These are phyloP conservation scores for Drosophila pectinifera DNA, from an alignment of 1,140 invertebrate species.

Conservation along the genomic window DNA sequence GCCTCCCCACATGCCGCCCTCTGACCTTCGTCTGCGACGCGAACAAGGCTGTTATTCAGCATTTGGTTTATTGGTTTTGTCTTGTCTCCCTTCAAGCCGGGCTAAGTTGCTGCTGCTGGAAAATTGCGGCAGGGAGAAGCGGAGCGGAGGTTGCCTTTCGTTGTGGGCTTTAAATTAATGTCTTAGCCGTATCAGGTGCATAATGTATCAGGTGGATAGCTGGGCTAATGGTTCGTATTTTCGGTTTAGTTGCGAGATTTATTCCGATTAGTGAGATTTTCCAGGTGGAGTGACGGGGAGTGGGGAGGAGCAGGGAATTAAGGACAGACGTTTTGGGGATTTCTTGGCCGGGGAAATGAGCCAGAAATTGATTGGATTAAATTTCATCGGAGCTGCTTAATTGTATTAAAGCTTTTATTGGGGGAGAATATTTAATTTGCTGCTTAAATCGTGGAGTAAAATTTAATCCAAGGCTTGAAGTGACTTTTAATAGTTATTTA, in stretches of 20 bases:
- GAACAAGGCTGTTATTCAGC: slow-evolving; percentile 44
- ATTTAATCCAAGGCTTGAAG: no score
- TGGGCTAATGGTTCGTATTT: slow-evolving; percentile 41
- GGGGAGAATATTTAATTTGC: neutral
- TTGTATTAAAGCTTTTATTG: neutral
- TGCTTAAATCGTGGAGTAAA: neutral
- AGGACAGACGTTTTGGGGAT: neutral
- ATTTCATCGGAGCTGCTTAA: neutral
- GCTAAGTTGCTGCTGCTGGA: slow-evolving; percentile 1
- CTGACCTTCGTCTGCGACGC: slow-evolving; percentile 26
- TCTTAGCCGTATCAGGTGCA: slow-evolving; percentile 39
- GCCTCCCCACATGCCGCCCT: neutral
- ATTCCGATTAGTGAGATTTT: slow-evolving; percentile 44
- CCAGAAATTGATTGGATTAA: slow-evolving; percentile 30
- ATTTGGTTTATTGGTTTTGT: slow-evolving; percentile 64
- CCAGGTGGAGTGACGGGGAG: neutral
- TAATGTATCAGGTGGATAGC: slow-evolving; percentile 46
- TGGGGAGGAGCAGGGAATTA: slow-evolving; percentile 2
- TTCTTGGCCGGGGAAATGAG: neutral
- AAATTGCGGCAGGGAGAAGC: slow-evolving; percentile 4
- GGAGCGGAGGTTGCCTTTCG: neutral
- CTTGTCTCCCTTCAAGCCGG: slow-evolving; percentile 18
- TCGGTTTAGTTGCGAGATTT: slow-evolving; percentile 58
- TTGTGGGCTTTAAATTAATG: slow-evolving; percentile 54
- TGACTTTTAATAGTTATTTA: neutral